Conservation (phyloP, 2,113 vertebrate genomes). For the Blennius ocellaris region DNA sequence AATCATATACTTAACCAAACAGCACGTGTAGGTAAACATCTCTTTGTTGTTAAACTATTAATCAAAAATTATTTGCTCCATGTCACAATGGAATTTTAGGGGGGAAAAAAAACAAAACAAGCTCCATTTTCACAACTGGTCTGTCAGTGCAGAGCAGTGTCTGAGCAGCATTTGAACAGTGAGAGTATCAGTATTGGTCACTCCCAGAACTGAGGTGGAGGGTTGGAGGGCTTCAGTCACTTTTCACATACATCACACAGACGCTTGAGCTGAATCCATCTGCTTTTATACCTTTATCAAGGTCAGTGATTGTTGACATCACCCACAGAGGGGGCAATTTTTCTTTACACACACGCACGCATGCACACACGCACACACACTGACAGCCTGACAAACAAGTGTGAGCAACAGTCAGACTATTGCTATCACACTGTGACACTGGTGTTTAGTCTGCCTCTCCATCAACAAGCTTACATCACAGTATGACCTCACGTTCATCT, state of each 20-base stretch:
- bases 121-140: no score
- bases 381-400: constrained; percentile 12
- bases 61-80: no score
- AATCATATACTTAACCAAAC: no score
- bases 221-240: neutral
- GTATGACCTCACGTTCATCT: constrained; percentile 2
- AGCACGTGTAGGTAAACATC: no score
- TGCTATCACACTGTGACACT: constrained; percentile 29
- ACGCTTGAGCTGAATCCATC: neutral
- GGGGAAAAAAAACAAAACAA: no score
- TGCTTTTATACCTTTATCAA: constrained; percentile 22
- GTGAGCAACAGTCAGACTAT: constrained; percentile 18
- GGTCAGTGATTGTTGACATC: constrained; percentile 43
- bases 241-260: neutral
- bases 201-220: neutral
- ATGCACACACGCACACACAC: neutral
- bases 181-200: neutral
- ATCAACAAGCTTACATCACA: constrained; percentile 32
- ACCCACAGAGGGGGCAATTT: constrained; percentile 22
- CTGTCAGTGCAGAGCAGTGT: no score
- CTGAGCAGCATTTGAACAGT: no score
- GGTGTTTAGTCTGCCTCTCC: constrained; percentile 53
- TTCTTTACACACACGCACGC: constrained; percentile 22
- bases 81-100: no score
- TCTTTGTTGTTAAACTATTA: no score